Conservation (phyloP, 1,140 invertebrate species). For the Dryas iulia region DNA sequence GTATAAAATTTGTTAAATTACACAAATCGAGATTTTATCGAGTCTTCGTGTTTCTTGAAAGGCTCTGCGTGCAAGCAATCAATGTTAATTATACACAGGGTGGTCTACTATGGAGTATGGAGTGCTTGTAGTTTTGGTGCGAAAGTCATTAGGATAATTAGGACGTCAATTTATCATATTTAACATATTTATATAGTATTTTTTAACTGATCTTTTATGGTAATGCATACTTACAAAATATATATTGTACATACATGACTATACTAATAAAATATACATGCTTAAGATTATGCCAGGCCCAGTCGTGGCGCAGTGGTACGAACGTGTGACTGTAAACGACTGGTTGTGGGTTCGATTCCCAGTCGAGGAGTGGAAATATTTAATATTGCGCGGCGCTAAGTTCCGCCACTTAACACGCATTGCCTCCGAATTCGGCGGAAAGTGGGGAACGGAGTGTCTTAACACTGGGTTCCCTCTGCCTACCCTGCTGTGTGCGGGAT, state of each 20-base stretch:
- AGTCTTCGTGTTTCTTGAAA: conserved; percentile 28
- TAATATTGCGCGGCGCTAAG: too few species aligned
- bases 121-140: conserved; percentile 1
- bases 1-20: conserved; percentile 47
- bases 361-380: too few species aligned
- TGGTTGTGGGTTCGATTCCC: too few species aligned
- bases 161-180: conserved; percentile 6
- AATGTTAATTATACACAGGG: conserved; percentile 30
- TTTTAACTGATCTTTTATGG: neutral
- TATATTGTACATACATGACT: neutral
- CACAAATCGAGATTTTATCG: conserved; percentile 36
- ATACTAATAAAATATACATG: too few species aligned
- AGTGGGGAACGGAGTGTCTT: too few species aligned
- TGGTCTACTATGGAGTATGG: conserved; percentile 22
- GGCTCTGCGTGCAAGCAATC: conserved; percentile 21
- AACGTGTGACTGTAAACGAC: too few species aligned
- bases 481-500: too few species aligned
- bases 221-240: neutral
- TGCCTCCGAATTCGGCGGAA: too few species aligned
- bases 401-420: too few species aligned
- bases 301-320: too few species aligned
- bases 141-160: conserved; percentile 6
- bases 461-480: too few species aligned
- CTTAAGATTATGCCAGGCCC: too few species aligned
- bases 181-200: neutral